A percentile compares a stretch with the other conserved stretches of the same genome.
phyloP scores from a whole-genome alignment of 2,888 invertebrate species.

The Glomeris marginata region DNA sequence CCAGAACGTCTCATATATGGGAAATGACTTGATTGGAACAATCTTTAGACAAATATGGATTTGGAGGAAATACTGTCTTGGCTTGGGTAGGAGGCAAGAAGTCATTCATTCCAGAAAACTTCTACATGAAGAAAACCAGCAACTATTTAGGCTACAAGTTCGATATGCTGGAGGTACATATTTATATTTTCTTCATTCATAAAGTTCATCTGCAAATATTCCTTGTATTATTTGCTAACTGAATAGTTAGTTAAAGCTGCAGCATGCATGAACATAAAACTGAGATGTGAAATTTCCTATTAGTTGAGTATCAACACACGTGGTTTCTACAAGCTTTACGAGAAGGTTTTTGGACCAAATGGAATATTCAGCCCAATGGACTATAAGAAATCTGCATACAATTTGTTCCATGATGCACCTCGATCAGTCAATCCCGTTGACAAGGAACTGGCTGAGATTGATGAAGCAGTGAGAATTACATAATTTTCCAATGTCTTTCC shows the following conservation, averaged over 20 bases:
- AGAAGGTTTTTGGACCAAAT: constrained; percentile 3
- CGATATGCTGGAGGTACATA: constrained; percentile 10
- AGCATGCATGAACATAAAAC: too few relatives aligned
- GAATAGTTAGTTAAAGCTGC: too few relatives aligned
- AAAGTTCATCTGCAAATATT: too few relatives aligned
- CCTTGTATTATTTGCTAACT: too few relatives aligned
- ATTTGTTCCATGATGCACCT: constrained; percentile 8
- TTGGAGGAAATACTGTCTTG: constrained; percentile 9
- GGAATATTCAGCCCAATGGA: constrained; percentile 4
- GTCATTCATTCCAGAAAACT: constrained; percentile 11
- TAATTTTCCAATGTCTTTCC: too few relatives aligned
- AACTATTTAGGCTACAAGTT: constrained; percentile 12
- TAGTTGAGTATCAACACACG: constrained; percentile 1
- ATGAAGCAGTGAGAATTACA: constrained; percentile 2
- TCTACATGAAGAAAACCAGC: constrained; percentile 9
- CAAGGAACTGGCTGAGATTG: constrained; percentile 11
- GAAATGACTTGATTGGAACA: too few relatives aligned
- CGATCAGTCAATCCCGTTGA: constrained; percentile 7
- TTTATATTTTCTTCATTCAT: not conserved
- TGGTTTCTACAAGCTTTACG: constrained; percentile 4
- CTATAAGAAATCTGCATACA: constrained; percentile 4
- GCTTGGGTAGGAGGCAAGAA: constrained; percentile 10
- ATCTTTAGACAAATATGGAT: constrained; percentile 12
- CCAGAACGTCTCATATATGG: too few relatives aligned
- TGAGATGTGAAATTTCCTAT: too few relatives aligned